Conservation (phyloP, 1,140 invertebrate species). For the Thaumatotibia leucotreta region DNA sequence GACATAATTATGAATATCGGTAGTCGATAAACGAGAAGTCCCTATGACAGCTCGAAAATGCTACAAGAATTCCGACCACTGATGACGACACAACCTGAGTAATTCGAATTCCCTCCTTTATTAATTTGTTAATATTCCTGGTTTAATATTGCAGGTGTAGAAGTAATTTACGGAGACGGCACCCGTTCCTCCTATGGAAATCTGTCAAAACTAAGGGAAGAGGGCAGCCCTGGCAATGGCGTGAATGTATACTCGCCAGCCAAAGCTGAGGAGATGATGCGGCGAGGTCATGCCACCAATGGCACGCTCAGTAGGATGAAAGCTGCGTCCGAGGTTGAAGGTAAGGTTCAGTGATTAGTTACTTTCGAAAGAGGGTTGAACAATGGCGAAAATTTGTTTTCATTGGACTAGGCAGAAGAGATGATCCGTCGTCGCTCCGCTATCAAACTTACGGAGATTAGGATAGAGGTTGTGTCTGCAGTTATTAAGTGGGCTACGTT, state of each 20-base stretch:
- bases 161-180: constrained; percentile 66
- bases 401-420: too few relatives aligned
- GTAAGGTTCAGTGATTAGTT: constrained; percentile 11
- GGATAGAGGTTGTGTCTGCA: too few relatives aligned
- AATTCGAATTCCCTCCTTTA: too few relatives aligned
- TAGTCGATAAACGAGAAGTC: too few relatives aligned
- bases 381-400: not conserved
- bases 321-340: constrained; percentile 56
- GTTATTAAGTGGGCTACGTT: too few relatives aligned
- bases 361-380: not conserved
- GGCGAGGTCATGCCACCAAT: constrained; percentile 46
- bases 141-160: constrained; percentile 38
- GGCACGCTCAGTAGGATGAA: constrained; percentile 63
- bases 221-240: constrained; percentile 56
- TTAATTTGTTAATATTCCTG: too few relatives aligned
- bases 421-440: too few relatives aligned
- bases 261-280: constrained; percentile 59
- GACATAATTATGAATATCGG: too few relatives aligned
- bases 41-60: too few relatives aligned
- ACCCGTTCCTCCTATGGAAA: constrained; percentile 59
- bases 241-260: constrained; percentile 69
- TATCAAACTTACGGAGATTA: too few relatives aligned
- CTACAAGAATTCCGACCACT: too few relatives aligned
- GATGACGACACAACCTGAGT: too few relatives aligned
- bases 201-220: constrained; percentile 64